phyloP scores from a whole-genome alignment of 2,797 vertebrate genomes.

The Hydrocynus forskahlii region DNA sequence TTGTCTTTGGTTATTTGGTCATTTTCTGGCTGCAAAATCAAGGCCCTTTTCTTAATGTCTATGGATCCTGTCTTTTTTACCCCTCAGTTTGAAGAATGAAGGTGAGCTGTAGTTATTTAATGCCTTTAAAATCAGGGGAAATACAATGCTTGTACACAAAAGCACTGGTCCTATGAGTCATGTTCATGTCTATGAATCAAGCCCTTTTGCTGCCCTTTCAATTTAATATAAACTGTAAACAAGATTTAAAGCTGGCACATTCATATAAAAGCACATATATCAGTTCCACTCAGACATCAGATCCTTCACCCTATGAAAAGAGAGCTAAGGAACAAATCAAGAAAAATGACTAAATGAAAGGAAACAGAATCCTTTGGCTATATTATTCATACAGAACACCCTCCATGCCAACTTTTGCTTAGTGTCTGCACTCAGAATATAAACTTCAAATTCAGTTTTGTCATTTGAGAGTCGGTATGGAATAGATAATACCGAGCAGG shows the following conservation, averaged over 20 bases:
- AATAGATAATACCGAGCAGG: constrained; percentile 19
- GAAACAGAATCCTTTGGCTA: not conserved
- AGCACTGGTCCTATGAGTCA: not conserved
- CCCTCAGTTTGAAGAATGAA: no score
- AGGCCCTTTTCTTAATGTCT: no score
- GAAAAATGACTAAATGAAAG: not conserved
- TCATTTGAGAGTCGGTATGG: not conserved
- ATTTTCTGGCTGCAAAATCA: no score
- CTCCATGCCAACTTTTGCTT: not conserved
- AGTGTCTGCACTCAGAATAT: not conserved
- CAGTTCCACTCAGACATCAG: not conserved
- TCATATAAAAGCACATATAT: not conserved
- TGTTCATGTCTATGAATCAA: not conserved
- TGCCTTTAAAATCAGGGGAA: no score
- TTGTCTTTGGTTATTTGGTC: no score
- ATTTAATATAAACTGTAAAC: not conserved
- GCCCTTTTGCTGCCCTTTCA: not conserved
- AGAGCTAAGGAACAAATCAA: not conserved
- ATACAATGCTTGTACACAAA: not conserved
- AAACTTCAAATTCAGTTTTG: constrained; percentile 15
- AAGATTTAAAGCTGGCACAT: not conserved
- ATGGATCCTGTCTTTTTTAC: no score
- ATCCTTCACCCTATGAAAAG: not conserved
- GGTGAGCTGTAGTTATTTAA: no score
- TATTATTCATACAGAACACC: not conserved